A percentile compares a stretch with the other conserved stretches of the same genome.
These are phyloP conservation scores for Sesamia nonagrioides DNA, from an alignment of 1,140 invertebrate genomes.

Conservation along the genomic window DNA sequence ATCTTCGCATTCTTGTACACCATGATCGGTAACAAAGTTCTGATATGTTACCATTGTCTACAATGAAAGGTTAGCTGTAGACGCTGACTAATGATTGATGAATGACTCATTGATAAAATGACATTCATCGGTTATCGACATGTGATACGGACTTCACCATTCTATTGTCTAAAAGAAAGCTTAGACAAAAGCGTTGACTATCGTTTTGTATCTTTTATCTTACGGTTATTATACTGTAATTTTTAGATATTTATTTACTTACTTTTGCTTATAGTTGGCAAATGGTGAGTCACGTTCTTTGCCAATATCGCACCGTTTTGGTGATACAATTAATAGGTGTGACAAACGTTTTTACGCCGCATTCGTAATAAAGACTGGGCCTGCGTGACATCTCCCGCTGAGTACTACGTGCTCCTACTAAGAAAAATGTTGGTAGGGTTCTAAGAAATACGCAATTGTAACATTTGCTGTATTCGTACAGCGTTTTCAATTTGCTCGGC, in stretches of 20 bases:
- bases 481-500: constrained; percentile 80
- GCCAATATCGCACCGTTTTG: constrained; percentile 65
- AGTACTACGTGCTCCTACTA: constrained; percentile 79
- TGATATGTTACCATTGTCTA: constrained; percentile 74
- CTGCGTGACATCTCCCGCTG: constrained; percentile 69
- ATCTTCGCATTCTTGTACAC: constrained; percentile 46
- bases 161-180: constrained; percentile 55
- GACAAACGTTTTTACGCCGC: constrained; percentile 73
- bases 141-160: constrained; percentile 50
- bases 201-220: constrained; percentile 2
- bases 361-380: constrained; percentile 59
- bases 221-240: background rate
- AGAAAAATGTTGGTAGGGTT: constrained; percentile 83
- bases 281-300: constrained; percentile 69
- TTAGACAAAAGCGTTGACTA: constrained; percentile 21
- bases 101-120: constrained; percentile 72
- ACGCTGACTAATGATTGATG: constrained; percentile 78
- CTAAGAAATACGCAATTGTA: constrained; percentile 85
- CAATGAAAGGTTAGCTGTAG: constrained; percentile 63
- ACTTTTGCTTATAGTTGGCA: background rate
- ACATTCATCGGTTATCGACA: constrained; percentile 67
- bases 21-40: constrained; percentile 64
- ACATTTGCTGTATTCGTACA: constrained; percentile 77
- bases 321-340: constrained; percentile 77
- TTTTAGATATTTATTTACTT: background rate